Base-by-base conservation (phyloP, 2,113 vertebrate species). In the Lichenostomus cassidix region DNA sequence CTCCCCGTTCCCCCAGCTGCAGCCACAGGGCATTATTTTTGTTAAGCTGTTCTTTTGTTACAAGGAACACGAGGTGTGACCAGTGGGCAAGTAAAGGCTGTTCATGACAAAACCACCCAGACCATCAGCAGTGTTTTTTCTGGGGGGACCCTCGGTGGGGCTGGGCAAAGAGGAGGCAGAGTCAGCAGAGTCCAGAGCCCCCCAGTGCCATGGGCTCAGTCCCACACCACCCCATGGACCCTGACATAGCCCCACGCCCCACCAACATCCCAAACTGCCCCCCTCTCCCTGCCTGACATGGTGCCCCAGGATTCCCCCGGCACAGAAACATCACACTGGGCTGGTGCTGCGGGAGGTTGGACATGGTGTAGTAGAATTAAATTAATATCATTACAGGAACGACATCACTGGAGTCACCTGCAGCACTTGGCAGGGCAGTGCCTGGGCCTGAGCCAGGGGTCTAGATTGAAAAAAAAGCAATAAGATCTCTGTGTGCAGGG, bases 61-160 rank as follows among this genome's bases (percentile, higher is more conserved):
- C 12, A 7, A 35, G 62, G 62, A 53, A 35, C 12, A 11, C 1
- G 1, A 39, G 24, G 39, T 1, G 2, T 12, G 33, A 63, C 8
- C 20, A 8, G 67, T 5, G 53, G 62, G 78, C 21, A 11, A 89
- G 87, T 83, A 89, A 89, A 89, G 47, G 55, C 21, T 83, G 87
- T 31, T 83, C 9, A 0, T 21, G 78, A 76, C 46, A 35, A 68
- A 73, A 60, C 7, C 53, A 18, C 16, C 69, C 39, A 3, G 27
- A 3, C 18, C 4, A 4, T 24, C 69, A 5, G 69, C 53, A 1
- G 2, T 0, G 3, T 75, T 82, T 68, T 2, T 53, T 75, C 16
- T 25, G 62, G 60, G 37, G 44, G 28, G 33, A 3, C 19, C 33
- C n/a, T 24, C 1, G 3, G 8, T 2, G 21, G 23, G 12, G 15